These are phyloP conservation scores for Pogoniulus pusillus DNA, from an alignment of 2,797 vertebrate species.

Conservation along the genomic window DNA sequence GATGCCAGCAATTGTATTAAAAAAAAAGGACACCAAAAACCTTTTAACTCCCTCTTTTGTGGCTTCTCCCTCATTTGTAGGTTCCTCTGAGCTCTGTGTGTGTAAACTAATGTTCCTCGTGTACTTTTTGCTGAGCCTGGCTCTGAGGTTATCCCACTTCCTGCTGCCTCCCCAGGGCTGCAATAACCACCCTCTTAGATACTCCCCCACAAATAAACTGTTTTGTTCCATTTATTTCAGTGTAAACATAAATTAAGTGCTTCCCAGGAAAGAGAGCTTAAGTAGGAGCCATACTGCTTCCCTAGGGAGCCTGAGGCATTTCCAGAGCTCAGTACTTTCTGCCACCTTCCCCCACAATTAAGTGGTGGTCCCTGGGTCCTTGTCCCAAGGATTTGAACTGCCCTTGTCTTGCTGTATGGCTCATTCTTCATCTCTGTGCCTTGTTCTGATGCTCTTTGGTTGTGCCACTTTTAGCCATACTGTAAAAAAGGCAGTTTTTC, in stretches of 20 bases:
- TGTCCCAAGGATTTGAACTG: conserved; percentile 19
- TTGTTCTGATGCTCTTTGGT: neutral
- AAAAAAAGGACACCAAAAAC: neutral
- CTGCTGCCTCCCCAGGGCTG: conserved; percentile 71
- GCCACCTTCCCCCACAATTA: conserved; percentile 54
- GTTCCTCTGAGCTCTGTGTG: neutral
- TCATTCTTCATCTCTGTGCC: neutral
- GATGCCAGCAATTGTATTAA: neutral
- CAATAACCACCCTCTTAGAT: conserved; percentile 55
- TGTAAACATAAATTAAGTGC: conserved; percentile 74
- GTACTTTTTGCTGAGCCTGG: conserved; percentile 51
- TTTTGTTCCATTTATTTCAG: conserved; percentile 70
- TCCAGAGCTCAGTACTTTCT: conserved; percentile 34
- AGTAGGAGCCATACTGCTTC: conserved; percentile 60
- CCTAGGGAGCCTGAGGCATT: conserved; percentile 60
- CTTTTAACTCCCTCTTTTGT: neutral
- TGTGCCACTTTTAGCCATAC: neutral
- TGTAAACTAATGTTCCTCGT: conserved; percentile 37
- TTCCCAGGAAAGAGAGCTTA: conserved; percentile 71
- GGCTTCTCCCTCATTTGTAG: neutral
- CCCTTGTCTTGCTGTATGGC: neutral
- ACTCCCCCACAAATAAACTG: conserved; percentile 66
- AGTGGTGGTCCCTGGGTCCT: neutral
- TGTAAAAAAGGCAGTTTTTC: neutral
- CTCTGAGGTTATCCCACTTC: conserved; percentile 77